phyloP scores from a whole-genome alignment of 1,140 invertebrate species.

The Glossosoma conforme region DNA sequence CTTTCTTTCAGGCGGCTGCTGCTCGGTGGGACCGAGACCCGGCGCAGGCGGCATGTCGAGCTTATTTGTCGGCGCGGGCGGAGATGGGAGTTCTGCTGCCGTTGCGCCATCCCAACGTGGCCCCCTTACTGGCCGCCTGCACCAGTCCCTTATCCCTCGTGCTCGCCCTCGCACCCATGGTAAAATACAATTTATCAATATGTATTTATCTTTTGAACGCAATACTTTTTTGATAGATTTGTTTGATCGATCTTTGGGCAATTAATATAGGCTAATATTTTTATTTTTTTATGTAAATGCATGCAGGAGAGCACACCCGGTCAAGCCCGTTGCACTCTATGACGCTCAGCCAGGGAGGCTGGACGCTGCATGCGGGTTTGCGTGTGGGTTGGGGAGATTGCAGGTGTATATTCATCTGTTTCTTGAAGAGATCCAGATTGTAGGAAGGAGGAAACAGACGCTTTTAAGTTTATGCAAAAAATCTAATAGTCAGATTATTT shows the following conservation, averaged over 20 bases:
- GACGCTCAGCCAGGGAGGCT: too few species aligned
- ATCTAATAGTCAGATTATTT: background rate
- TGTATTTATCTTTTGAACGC: background rate
- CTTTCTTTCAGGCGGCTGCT: slow-evolving; percentile 59
- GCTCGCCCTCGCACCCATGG: slow-evolving; percentile 78
- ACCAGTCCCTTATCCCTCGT: slow-evolving; percentile 86
- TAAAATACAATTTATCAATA: slow-evolving; percentile 20
- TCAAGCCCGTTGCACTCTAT: too few species aligned
- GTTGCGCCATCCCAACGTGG: slow-evolving; percentile 85
- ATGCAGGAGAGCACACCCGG: too few species aligned
- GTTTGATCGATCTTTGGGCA: too few species aligned
- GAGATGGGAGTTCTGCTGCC: slow-evolving; percentile 86
- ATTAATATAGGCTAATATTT: too few species aligned
- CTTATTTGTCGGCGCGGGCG: slow-evolving; percentile 91
- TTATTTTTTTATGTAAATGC: too few species aligned
- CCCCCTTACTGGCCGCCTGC: slow-evolving; percentile 85
- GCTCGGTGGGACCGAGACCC: slow-evolving; percentile 90
- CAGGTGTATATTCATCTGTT: too few species aligned
- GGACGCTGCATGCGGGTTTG: too few species aligned
- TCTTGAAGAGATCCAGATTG: too few species aligned
- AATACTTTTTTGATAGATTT: too few species aligned
- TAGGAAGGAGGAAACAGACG: too few species aligned
- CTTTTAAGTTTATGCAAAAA: background rate
- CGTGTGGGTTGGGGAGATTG: too few species aligned
- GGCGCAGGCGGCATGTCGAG: slow-evolving; percentile 85